Conservation (phyloP, 2,888 invertebrate genomes). For the Chaitophorus viminalis region DNA sequence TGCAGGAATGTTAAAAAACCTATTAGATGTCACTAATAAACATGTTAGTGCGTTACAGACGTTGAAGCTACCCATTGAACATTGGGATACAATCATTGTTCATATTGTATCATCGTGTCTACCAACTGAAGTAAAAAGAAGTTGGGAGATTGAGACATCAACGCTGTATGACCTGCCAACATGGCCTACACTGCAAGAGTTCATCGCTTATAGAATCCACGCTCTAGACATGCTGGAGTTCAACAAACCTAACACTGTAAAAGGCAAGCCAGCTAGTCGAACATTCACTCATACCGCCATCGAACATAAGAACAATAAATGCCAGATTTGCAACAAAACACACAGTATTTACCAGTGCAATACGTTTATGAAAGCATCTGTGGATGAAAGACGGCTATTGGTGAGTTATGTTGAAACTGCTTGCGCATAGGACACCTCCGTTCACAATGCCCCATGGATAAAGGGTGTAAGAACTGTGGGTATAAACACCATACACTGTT, state of each 20-base stretch:
- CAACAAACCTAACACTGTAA: not conserved
- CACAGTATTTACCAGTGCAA: not conserved
- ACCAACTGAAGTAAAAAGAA: not conserved
- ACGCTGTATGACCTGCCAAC: not conserved
- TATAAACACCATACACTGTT: not conserved
- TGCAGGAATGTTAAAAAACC: not conserved
- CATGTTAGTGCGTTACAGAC: not conserved
- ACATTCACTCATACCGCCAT: not conserved
- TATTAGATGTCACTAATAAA: not conserved
- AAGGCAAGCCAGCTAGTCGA: not conserved
- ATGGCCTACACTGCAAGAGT: not conserved
- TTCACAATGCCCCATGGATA: not conserved
- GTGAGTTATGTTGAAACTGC: not conserved
- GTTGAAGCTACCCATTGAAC: not conserved
- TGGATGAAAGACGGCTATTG: not conserved
- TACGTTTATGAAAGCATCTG: not conserved
- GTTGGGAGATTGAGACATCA: not conserved
- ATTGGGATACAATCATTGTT: not conserved
- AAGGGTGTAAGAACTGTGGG: not conserved
- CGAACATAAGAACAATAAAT: not conserved
- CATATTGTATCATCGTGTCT: not conserved
- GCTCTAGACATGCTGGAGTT: not conserved
- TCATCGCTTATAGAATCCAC: not conserved
- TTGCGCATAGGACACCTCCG: not conserved
- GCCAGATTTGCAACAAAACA: not conserved